Conservation (phyloP, 2,113 vertebrate genomes). For the Centropristis striata region DNA sequence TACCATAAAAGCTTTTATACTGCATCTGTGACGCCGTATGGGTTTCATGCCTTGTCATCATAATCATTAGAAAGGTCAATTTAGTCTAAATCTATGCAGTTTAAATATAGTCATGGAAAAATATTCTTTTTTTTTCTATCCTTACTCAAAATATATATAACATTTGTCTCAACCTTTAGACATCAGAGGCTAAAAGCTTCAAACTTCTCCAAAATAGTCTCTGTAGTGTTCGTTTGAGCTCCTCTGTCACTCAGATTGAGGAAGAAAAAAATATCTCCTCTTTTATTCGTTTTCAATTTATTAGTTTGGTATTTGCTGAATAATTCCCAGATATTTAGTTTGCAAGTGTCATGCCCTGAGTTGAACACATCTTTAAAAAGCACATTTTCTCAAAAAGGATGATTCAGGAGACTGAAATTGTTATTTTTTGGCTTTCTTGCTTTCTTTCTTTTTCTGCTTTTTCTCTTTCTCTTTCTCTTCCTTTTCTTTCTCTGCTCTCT, state of each 20-base stretch:
- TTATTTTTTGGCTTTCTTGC: constrained; percentile 51
- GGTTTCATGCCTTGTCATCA: neutral
- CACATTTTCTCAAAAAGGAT: neutral
- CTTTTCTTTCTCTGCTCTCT: constrained; percentile 65
- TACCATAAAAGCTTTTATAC: neutral
- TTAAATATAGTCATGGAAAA: neutral
- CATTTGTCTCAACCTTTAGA: neutral
- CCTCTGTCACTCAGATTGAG: neutral
- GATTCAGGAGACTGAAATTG: neutral
- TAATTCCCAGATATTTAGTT: constrained; percentile 11
- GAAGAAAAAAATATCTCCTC: neutral
- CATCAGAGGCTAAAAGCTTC: neutral
- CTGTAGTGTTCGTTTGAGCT: neutral
- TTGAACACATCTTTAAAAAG: constrained; percentile 9
- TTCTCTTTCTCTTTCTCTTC: constrained; percentile 49
- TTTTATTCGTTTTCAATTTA: neutral
- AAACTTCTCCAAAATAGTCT: neutral
- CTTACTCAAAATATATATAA: constrained; percentile 15
- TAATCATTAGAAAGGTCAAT: neutral
- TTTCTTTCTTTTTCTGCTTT: constrained; percentile 42
- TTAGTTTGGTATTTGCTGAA: neutral
- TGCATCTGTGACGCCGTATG: constrained; percentile 8
- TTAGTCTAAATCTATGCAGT: neutral
- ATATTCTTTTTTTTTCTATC: neutral
- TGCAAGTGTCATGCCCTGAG: neutral